Conservation (phyloP, 2,888 invertebrate genomes). For the Sussaba pulchella region DNA sequence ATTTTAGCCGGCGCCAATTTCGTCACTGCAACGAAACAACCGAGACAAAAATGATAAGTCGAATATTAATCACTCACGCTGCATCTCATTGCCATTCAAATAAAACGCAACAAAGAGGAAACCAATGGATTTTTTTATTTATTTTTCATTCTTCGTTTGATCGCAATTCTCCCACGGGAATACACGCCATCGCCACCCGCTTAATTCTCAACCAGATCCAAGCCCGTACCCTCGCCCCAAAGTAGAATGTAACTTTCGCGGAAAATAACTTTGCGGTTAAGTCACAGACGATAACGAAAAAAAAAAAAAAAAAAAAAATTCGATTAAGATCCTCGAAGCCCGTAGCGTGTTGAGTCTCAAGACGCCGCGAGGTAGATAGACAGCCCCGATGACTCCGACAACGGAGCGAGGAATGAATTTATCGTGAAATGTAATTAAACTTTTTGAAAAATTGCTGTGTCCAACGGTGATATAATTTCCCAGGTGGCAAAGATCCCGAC, state of each 20-base stretch:
- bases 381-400: conserved; percentile 2
- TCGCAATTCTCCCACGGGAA: neutral
- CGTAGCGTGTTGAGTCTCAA: neutral
- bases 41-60: conserved; percentile 1
- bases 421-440: conserved; percentile 63
- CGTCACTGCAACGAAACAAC: conserved; percentile 76
- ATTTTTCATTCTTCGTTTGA: neutral
- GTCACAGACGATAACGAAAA: conserved; percentile 53
- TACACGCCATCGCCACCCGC: conserved; percentile 9
- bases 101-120: too few relatives aligned
- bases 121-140: neutral
- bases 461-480: conserved; percentile 49
- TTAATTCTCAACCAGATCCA: conserved; percentile 10
- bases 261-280: conserved; percentile 37
- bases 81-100: too few relatives aligned
- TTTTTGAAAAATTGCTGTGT: conserved; percentile 63
- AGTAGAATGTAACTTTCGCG: too few relatives aligned
- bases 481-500: conserved; percentile 30
- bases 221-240: too few relatives aligned
- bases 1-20: conserved; percentile 82
- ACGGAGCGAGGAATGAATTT: conserved; percentile 48
- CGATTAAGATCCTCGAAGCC: conserved; percentile 59
- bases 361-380: neutral
- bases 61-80: too few relatives aligned
- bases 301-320: too few relatives aligned